These are phyloP conservation scores for Oscarella lobularis DNA, from an alignment of 37 sponge, comb jelly and placozoan species.

Conservation along the genomic window DNA sequence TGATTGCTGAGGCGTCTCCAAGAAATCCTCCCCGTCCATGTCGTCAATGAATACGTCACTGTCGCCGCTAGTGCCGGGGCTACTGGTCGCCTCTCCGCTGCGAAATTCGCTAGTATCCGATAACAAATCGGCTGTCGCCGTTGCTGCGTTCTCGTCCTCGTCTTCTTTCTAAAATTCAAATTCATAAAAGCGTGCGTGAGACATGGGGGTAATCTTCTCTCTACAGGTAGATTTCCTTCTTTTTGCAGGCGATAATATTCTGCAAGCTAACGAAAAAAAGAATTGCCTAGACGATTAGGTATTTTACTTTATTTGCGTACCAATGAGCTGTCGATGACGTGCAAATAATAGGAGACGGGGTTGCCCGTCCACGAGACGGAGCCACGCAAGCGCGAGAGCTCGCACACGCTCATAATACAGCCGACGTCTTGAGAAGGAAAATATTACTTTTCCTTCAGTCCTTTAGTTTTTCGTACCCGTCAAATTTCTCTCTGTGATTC, in stretches of 20 bases:
- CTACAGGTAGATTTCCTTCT: too few species aligned
- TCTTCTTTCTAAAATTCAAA: not conserved
- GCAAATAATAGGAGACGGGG: constrained; percentile 87
- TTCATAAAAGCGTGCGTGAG: not conserved
- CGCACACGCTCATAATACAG: constrained; percentile 70
- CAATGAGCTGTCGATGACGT: constrained; percentile 72
- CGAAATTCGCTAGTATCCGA: not conserved
- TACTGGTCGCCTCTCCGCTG: not conserved
- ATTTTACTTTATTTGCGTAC: constrained; percentile 6
- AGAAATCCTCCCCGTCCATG: too few species aligned
- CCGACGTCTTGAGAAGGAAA: constrained; percentile 69
- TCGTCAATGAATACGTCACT: too few species aligned
- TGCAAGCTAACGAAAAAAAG: not conserved
- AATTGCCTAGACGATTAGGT: not conserved
- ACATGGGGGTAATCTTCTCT: too few species aligned
- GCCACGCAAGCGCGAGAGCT: constrained; percentile 69
- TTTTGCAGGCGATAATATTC: constrained; percentile 1
- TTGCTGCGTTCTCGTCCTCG: not conserved
- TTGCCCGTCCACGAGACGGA: constrained; percentile 93
- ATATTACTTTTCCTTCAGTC: not conserved
- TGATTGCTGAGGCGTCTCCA: too few species aligned
- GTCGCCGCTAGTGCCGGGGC: too few species aligned
- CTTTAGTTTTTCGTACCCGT: constrained; percentile 29
- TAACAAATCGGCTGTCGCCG: not conserved
- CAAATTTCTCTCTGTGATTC: constrained; percentile 77